Evolutionary conservation across 1,140 invertebrate genomes (phyloP).

Genomic region (Gryllus bimaculatus): DNA sequence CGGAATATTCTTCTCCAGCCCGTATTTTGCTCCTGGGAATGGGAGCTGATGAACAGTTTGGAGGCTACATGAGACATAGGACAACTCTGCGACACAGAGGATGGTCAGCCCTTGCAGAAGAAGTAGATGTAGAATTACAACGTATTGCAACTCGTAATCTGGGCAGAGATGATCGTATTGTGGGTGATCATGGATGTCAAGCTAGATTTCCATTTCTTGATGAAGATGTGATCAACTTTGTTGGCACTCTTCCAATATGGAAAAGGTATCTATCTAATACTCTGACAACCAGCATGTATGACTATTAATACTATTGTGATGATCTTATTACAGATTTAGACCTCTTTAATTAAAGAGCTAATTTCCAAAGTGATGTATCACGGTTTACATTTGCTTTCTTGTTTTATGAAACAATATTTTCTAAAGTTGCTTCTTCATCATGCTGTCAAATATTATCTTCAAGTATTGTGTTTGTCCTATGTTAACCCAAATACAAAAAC

Average conservation of each 20-base stretch:
- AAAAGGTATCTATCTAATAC: slow-evolving; percentile 46
- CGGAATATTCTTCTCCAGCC: slow-evolving; percentile 48
- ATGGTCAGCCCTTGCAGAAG: slow-evolving; percentile 55
- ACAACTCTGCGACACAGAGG: slow-evolving; percentile 52
- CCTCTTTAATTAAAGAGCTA: not conserved
- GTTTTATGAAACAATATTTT: too few species aligned
- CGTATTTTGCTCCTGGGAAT: slow-evolving; percentile 81
- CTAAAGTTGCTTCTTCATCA: too few species aligned
- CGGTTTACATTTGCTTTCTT: too few species aligned
- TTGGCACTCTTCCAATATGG: slow-evolving; percentile 59
- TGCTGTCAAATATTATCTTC: too few species aligned
- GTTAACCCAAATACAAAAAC: too few species aligned
- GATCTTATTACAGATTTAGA: not conserved
- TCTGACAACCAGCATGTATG: not conserved
- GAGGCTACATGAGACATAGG: slow-evolving; percentile 84
- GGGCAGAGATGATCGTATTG: slow-evolving; percentile 84
- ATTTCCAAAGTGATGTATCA: not conserved
- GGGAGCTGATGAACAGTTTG: slow-evolving; percentile 95
- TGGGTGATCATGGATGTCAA: slow-evolving; percentile 67
- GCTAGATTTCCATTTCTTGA: slow-evolving; percentile 89
- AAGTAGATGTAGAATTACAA: slow-evolving; percentile 67
- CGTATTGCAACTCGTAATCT: slow-evolving; percentile 87
- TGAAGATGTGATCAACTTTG: slow-evolving; percentile 72
- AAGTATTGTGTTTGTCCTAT: too few species aligned
- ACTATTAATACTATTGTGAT: not conserved